Percentiles rank a stretch among this genome's conserved stretches.
Evolutionary conservation across 2,113 vertebrate species (phyloP).

Genomic region (Epinephelus cyanopodus): DNA sequence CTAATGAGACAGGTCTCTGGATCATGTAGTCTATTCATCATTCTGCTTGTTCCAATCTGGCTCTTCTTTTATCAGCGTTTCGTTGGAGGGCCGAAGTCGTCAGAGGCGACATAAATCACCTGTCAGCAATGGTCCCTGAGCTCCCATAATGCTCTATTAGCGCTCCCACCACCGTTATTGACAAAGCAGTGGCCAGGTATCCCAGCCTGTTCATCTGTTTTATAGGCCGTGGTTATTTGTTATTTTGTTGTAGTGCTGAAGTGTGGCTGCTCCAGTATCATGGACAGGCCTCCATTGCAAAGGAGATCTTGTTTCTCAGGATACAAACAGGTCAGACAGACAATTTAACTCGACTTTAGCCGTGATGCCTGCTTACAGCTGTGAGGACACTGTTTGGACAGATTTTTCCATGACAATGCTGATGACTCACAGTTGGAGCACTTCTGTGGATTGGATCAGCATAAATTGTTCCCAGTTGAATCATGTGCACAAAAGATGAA

Average conservation of each 20-base stretch:
- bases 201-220: conserved; percentile 31
- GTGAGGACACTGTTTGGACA: no score
- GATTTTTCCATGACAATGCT: no score
- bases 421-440: no score
- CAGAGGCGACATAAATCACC: conserved; percentile 96
- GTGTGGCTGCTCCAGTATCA: conserved; percentile 5
- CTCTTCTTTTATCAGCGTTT: conserved; percentile 96
- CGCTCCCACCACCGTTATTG: conserved; percentile 86
- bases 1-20: conserved; percentile 98
- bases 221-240: conserved; percentile 39
- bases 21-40: conserved; percentile 98
- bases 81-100: conserved; percentile 95
- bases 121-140: conserved; percentile 83
- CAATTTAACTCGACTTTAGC: not conserved
- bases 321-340: not conserved
- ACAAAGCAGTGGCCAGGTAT: conserved; percentile 91
- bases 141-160: conserved; percentile 98
- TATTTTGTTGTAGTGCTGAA: conserved; percentile 23
- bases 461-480: no score
- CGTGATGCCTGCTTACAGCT: no score
- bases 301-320: not conserved
- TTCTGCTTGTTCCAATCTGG: conserved; percentile 98
- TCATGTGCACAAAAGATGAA: no score
- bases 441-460: no score
- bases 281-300: not conserved